These are phyloP conservation scores for Eurystomus glaucurus DNA, from an alignment of 2,797 vertebrate species.

Conservation along the genomic window DNA sequence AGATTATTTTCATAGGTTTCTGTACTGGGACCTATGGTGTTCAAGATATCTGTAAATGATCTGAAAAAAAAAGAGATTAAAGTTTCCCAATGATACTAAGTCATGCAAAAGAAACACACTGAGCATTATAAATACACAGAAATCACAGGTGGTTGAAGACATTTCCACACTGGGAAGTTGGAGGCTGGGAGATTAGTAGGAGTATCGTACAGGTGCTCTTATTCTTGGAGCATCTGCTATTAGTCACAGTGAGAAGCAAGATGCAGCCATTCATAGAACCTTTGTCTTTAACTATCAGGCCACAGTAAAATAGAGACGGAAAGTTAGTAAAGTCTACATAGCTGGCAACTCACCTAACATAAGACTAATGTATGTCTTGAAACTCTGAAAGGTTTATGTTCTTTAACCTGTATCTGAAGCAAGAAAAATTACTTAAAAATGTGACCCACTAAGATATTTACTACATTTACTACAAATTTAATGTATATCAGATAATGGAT, in stretches of 20 bases:
- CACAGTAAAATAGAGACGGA: not conserved
- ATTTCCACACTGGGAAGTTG: not conserved
- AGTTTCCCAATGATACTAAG: not conserved
- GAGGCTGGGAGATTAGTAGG: not conserved
- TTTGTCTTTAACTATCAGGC: not conserved
- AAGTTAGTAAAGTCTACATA: not conserved
- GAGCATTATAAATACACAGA: not conserved
- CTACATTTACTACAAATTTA: not conserved
- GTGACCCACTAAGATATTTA: not conserved
- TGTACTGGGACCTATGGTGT: not conserved
- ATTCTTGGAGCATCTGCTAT: not conserved
- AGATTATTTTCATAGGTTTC: not conserved
- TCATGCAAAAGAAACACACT: not conserved
- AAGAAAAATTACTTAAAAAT: not conserved
- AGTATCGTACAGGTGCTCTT: not conserved
- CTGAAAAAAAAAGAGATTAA: not conserved
- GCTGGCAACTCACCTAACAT: not conserved
- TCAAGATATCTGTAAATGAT: rapidly evolving
- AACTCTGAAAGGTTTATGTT: not conserved
- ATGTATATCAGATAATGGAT: not conserved
- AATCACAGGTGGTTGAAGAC: not conserved
- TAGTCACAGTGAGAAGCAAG: not conserved
- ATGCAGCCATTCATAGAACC: not conserved
- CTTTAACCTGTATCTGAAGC: slow-evolving; percentile 10
- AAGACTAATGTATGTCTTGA: not conserved